Conservation (phyloP, 2,888 invertebrate species). For the Parapristionchus giblindavisi region DNA sequence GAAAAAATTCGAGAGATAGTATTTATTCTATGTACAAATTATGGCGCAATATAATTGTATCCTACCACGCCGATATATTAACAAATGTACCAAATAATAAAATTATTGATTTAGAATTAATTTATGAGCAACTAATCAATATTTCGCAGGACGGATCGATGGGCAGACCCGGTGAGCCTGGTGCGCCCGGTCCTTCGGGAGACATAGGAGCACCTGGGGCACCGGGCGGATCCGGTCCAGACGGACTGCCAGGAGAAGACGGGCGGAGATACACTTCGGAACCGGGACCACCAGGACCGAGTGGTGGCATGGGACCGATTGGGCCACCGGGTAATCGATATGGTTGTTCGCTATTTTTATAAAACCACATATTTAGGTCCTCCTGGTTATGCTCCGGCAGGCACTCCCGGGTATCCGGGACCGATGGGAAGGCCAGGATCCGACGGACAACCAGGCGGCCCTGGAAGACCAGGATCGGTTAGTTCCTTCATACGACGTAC, state of each 20-base stretch:
- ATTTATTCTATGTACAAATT: no score
- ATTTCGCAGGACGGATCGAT: slow-evolving; percentile 25
- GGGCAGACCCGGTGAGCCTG: slow-evolving; percentile 17
- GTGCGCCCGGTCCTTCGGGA: neutral
- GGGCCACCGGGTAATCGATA: slow-evolving; percentile 10
- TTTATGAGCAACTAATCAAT: no score
- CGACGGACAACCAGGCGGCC: neutral
- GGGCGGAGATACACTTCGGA: neutral
- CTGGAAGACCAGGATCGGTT: slow-evolving; percentile 19
- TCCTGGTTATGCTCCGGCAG: slow-evolving; percentile 10
- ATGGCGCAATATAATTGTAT: no score
- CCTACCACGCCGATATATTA: no score
- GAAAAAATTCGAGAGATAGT: no score
- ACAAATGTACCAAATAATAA: no score
- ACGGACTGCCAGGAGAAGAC: neutral
- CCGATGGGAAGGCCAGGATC: neutral
- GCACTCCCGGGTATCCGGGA: neutral
- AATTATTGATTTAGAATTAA: no score
- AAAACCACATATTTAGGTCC: neutral
- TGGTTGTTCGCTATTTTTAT: neutral
- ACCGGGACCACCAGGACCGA: neutral
- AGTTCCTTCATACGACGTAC: no score
- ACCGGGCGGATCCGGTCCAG: slow-evolving; percentile 4
- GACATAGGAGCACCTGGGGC: slow-evolving; percentile 17
- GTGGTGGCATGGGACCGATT: neutral